phyloP scores from a whole-genome alignment of 2,888 invertebrate species.

The Acanthosepion pharaonis region DNA sequence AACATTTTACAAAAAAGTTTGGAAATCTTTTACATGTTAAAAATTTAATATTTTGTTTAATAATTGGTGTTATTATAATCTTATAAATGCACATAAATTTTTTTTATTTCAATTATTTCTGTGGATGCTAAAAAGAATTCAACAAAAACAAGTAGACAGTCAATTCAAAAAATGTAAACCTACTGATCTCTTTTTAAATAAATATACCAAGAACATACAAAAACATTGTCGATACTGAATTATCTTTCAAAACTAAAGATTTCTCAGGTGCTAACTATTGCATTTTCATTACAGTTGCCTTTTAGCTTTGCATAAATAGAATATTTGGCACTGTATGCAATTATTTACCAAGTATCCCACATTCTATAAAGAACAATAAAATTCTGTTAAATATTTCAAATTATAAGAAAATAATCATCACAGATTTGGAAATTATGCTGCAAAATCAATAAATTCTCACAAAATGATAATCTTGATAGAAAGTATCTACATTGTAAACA shows the following conservation, averaged over 20 bases:
- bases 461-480: not conserved
- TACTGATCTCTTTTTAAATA: not conserved
- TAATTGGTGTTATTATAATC: not conserved
- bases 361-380: not conserved
- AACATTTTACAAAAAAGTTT: too few relatives aligned
- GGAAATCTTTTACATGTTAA: too few relatives aligned
- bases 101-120: not conserved
- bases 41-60: not conserved
- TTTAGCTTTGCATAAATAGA: not conserved
- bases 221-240: not conserved
- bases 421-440: not conserved
- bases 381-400: not conserved
- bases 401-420: conserved; percentile 25
- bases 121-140: not conserved
- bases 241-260: not conserved
- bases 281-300: not conserved
- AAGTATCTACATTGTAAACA: not conserved
- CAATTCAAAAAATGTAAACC: not conserved
- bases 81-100: not conserved
- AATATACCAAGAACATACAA: not conserved
- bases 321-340: not conserved
- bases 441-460: not conserved
- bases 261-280: not conserved
- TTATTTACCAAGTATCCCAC: not conserved
- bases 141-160: not conserved